Conservation (phyloP, 92 coral and sea anemone species). For the Palythoa heliodiscus region DNA sequence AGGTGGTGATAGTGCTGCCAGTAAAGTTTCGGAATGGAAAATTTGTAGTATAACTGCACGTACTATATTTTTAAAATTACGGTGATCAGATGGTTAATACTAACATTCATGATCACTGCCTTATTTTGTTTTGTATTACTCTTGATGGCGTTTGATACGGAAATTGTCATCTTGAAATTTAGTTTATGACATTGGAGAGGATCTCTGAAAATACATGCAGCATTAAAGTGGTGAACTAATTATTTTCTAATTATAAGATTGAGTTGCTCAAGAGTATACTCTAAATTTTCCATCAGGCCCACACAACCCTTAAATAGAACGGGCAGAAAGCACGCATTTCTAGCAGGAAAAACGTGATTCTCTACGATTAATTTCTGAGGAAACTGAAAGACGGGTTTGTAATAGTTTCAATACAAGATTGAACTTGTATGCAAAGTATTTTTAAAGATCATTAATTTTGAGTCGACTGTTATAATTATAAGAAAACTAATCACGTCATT, state of each 20-base stretch:
- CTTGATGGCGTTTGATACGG: slow-evolving; percentile 12
- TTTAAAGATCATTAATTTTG: not conserved
- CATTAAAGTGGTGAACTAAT: not conserved
- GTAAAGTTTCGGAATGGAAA: not conserved
- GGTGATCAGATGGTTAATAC: not conserved
- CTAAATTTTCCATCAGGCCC: slow-evolving; percentile 26
- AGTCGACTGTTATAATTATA: not conserved
- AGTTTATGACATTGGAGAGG: not conserved
- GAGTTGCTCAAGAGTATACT: not conserved
- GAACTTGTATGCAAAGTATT: not conserved
- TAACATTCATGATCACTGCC: not conserved
- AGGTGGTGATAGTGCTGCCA: too few relatives aligned
- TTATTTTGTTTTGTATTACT: not conserved
- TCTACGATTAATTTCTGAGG: not conserved
- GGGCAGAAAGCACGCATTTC: not conserved
- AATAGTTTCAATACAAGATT: not conserved
- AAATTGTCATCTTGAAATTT: slow-evolving; percentile 11
- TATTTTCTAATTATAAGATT: not conserved
- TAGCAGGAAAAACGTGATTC: not conserved
- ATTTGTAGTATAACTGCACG: not conserved
- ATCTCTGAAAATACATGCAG: not conserved
- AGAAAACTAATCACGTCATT: too few relatives aligned
- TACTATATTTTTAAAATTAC: not conserved
- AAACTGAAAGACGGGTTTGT: not conserved
- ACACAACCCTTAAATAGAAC: not conserved